Conservation (phyloP, 2,113 vertebrate genomes). For the Sapajus apella region DNA sequence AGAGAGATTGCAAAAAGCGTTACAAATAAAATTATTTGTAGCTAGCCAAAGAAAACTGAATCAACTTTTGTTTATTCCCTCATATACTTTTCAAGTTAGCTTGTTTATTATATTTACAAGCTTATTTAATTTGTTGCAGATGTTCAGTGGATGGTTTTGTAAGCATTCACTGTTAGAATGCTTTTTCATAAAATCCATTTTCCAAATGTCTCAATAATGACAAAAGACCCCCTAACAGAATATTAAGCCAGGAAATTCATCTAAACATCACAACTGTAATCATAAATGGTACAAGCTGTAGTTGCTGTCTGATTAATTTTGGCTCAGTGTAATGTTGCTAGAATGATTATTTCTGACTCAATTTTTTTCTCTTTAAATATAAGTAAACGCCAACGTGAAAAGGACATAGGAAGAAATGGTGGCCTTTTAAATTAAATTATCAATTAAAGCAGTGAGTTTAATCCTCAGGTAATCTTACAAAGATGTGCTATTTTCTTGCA, state of each 20-base stretch:
- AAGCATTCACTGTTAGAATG: conserved; percentile 44
- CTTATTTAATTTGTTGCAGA: conserved; percentile 64
- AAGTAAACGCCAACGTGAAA: background rate
- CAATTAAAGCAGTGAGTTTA: conserved; percentile 50
- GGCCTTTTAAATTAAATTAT: conserved; percentile 54
- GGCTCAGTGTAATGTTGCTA: conserved; percentile 65
- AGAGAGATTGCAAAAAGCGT: conserved; percentile 84
- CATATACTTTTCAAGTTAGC: background rate
- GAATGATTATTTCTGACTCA: conserved; percentile 63
- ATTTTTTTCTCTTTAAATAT: conserved; percentile 32
- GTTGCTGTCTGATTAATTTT: conserved; percentile 71
- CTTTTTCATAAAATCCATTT: conserved; percentile 72
- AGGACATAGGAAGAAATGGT: conserved; percentile 9
- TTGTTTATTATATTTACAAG: conserved; percentile 50
- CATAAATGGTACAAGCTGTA: conserved; percentile 65
- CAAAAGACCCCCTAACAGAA: conserved; percentile 70
- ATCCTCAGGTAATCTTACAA: conserved; percentile 43
- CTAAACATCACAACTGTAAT: conserved; percentile 69
- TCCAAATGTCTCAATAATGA: conserved; percentile 73
- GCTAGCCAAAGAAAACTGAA: conserved; percentile 82
- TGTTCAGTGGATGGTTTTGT: conserved; percentile 54
- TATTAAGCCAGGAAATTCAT: conserved; percentile 77
- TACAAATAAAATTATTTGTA: conserved; percentile 87
- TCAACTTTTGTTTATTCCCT: conserved; percentile 80
- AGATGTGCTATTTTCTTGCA: background rate